These are phyloP conservation scores for Nyctalus aviator DNA, from an alignment of 2,797 vertebrate genomes.

Conservation along the genomic window DNA sequence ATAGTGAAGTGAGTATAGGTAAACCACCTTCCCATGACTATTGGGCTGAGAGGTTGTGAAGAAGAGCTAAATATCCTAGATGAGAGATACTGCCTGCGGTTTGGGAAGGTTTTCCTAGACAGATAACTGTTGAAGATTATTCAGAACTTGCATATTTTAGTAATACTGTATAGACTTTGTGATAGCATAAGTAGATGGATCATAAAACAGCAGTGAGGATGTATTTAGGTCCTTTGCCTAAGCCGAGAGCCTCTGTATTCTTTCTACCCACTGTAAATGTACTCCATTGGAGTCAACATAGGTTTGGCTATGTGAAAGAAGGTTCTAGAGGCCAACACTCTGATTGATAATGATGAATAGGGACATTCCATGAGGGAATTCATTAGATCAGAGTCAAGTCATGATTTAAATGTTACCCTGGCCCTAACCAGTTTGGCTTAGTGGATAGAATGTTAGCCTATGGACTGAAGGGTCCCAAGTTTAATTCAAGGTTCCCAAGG, in stretches of 20 bases:
- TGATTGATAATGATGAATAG: background rate
- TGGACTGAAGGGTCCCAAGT: too few species aligned
- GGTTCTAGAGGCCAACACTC: constrained; percentile 9
- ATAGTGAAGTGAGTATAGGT: constrained; percentile 1
- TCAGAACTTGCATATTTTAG: constrained; percentile 40
- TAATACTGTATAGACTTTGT: constrained; percentile 7
- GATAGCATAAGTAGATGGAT: background rate
- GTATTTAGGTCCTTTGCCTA: background rate
- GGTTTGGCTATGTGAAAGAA: background rate
- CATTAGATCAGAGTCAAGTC: constrained; percentile 41
- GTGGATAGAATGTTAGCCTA: too few species aligned
- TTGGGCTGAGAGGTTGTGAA: background rate
- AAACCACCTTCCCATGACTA: background rate
- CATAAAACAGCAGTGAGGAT: constrained; percentile 29
- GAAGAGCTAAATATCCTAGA: background rate
- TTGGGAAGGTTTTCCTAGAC: constrained; percentile 41
- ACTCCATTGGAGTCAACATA: background rate
- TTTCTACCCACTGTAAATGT: background rate
- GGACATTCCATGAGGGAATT: constrained; percentile 5
- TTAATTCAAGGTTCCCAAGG: too few species aligned
- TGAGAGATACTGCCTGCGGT: background rate
- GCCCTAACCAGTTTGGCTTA: too few species aligned
- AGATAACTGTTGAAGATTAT: background rate
- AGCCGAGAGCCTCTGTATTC: background rate
- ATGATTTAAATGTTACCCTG: background rate